Percentiles rank a stretch among this genome's conserved stretches.
phyloP scores from a whole-genome alignment of 2,888 invertebrate genomes.

The Heliconius ismenius region DNA sequence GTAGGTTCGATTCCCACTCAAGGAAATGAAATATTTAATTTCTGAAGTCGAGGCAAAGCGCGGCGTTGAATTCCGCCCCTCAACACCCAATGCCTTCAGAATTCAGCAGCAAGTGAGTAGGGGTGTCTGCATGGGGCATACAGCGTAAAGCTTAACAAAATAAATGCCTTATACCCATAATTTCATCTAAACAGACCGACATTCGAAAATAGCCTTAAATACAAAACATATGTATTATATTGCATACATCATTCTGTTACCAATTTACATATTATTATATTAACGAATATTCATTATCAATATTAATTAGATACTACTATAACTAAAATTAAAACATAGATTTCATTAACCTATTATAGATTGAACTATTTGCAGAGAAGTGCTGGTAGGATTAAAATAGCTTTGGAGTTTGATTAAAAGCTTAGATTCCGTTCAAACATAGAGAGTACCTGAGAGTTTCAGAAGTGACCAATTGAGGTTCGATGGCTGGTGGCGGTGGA shows the following conservation, averaged over 20 bases:
- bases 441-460: constrained; percentile 84
- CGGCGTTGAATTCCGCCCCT: too few relatives aligned
- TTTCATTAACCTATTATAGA: neutral
- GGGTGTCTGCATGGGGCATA: too few relatives aligned
- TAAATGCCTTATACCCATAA: too few relatives aligned
- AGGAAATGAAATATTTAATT: too few relatives aligned
- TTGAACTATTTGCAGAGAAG: neutral
- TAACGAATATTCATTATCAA: neutral
- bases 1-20: too few relatives aligned
- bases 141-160: too few relatives aligned
- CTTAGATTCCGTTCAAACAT: neutral
- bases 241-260: neutral
- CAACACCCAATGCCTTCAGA: too few relatives aligned
- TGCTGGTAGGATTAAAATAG: constrained; percentile 2
- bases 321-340: neutral
- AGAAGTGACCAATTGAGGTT: constrained; percentile 84
- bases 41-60: too few relatives aligned
- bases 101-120: too few relatives aligned
- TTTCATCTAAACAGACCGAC: too few relatives aligned
- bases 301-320: neutral
- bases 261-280: neutral
- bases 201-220: too few relatives aligned
- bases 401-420: neutral
- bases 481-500: constrained; percentile 82
- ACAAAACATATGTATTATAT: neutral